phyloP scores from a whole-genome alignment of 1,140 invertebrate genomes.

The Tetramorium alpestre region DNA sequence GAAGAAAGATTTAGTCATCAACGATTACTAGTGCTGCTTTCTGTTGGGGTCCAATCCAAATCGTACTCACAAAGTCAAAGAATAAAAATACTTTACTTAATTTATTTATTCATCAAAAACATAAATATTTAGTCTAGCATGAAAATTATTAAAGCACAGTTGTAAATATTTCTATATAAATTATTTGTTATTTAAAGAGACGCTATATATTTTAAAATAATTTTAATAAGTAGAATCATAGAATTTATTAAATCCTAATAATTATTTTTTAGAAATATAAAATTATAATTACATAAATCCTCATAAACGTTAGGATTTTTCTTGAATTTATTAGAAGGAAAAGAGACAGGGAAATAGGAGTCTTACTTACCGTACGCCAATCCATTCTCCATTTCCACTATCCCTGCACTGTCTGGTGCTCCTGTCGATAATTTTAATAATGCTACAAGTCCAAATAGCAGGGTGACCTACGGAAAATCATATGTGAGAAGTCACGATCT shows the following conservation, averaged over 20 bases:
- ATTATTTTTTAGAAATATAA: constrained; percentile 17
- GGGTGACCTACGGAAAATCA: constrained; percentile 28
- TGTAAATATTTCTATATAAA: background rate
- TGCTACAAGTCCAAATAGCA: constrained; percentile 41
- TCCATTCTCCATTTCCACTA: constrained; percentile 79
- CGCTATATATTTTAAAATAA: background rate
- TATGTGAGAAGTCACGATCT: background rate
- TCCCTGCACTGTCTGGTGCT: constrained; percentile 78
- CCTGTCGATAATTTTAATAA: constrained; percentile 62
- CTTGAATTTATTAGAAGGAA: background rate
- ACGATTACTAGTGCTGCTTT: constrained; percentile 45
- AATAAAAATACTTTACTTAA: background rate
- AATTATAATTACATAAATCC: background rate
- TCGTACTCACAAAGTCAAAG: background rate
- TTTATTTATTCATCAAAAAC: background rate
- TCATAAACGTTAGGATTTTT: background rate
- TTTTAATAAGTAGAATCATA: background rate
- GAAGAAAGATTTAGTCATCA: background rate
- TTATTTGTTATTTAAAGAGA: background rate
- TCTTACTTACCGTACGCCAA: constrained; percentile 80
- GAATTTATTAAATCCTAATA: background rate
- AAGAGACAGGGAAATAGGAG: background rate
- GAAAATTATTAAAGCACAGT: background rate
- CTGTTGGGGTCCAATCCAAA: constrained; percentile 19
- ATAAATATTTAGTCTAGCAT: background rate